These are phyloP conservation scores for Agapetus fuscipes DNA, from an alignment of 2,888 invertebrate genomes.

Conservation along the genomic window DNA sequence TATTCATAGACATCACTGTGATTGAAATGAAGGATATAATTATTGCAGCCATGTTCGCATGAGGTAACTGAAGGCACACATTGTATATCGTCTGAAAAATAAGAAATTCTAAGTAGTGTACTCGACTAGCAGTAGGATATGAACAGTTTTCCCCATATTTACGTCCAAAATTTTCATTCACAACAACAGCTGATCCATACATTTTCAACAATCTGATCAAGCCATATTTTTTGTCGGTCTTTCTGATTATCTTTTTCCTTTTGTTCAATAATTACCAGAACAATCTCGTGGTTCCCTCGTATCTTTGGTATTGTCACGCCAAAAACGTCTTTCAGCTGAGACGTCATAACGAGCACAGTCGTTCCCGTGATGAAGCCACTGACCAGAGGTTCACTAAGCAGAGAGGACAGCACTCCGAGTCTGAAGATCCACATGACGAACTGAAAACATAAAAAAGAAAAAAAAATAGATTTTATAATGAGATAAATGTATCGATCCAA, in stretches of 20 bases:
- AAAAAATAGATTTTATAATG: too few relatives aligned
- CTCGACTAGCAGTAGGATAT: too few relatives aligned
- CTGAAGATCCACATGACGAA: slow-evolving; percentile 64
- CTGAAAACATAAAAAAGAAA: too few relatives aligned
- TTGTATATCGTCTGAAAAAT: slow-evolving; percentile 46
- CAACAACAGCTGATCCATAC: too few relatives aligned
- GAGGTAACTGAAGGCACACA: slow-evolving; percentile 37
- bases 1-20: slow-evolving; percentile 54
- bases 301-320: slow-evolving; percentile 50
- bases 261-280: slow-evolving; percentile 59
- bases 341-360: slow-evolving; percentile 73
- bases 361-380: slow-evolving; percentile 85
- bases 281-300: slow-evolving; percentile 52
- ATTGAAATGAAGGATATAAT: slow-evolving; percentile 61
- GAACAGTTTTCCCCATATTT: too few relatives aligned
- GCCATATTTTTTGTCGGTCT: too few relatives aligned
- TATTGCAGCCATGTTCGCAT: slow-evolving; percentile 56
- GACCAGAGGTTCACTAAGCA: slow-evolving; percentile 73
- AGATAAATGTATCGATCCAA: too few relatives aligned
- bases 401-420: slow-evolving; percentile 63
- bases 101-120: slow-evolving; percentile 17
- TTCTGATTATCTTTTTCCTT: too few relatives aligned
- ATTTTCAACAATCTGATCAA: too few relatives aligned
- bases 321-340: slow-evolving; percentile 66
- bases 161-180: too few relatives aligned